phyloP scores from a whole-genome alignment of 2,888 invertebrate genomes.

The Chrysotoxum bicinctum region DNA sequence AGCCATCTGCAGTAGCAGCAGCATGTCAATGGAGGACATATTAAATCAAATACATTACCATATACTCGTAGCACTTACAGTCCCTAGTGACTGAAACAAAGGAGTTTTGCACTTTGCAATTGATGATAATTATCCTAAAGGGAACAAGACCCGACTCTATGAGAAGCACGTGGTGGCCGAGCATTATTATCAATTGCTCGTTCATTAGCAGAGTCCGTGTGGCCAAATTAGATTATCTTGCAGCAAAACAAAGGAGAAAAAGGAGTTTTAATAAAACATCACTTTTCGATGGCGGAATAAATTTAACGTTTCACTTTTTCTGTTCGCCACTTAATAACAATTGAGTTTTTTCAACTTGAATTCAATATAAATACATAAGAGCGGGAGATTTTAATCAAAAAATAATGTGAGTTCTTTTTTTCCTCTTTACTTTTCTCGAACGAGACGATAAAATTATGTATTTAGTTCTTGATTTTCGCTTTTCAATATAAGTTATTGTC shows the following conservation, averaged over 20 bases:
- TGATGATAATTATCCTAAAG: slow-evolving; percentile 48
- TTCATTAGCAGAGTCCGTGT: slow-evolving; percentile 40
- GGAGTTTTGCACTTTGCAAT: slow-evolving; percentile 28
- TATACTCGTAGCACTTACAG: slow-evolving; percentile 11
- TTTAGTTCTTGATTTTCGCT: too few species aligned
- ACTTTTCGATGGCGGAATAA: not conserved
- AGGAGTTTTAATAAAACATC: not conserved
- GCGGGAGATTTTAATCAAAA: too few species aligned
- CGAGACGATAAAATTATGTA: too few species aligned
- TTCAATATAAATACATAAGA: too few species aligned
- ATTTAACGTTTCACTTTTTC: not conserved
- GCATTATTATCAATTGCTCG: slow-evolving; percentile 36
- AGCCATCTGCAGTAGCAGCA: not conserved
- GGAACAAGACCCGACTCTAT: not conserved
- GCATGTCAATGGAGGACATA: slow-evolving; percentile 22
- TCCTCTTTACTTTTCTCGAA: too few species aligned
- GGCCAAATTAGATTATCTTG: slow-evolving; percentile 15
- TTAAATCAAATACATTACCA: slow-evolving; percentile 48
- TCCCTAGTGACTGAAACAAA: slow-evolving; percentile 22
- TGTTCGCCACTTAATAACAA: not conserved
- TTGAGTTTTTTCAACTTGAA: not conserved
- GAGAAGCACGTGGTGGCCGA: slow-evolving; percentile 16
- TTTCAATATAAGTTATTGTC: too few species aligned
- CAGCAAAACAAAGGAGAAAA: not conserved
- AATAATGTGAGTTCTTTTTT: too few species aligned